Percentiles rank a stretch among this genome's conserved stretches.
phyloP scores from a whole-genome alignment of 2,888 invertebrate genomes.

The Heliconius sara region DNA sequence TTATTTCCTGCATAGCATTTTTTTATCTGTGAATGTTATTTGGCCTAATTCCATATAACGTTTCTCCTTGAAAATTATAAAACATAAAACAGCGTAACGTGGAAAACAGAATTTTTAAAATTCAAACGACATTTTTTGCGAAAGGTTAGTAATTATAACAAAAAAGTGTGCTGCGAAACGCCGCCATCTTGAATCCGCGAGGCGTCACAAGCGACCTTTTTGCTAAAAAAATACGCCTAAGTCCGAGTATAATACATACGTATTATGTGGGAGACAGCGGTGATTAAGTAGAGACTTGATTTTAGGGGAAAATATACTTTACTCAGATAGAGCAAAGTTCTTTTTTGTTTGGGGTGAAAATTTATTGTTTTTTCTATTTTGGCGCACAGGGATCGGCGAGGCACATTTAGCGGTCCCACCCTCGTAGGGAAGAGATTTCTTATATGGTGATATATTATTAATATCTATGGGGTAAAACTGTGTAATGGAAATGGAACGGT shows the following conservation, averaged over 20 bases:
- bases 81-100: slow-evolving; percentile 43
- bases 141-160: slow-evolving; percentile 50
- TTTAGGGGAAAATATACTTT: slow-evolving; percentile 56
- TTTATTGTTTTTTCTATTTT: slow-evolving; percentile 62
- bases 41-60: slow-evolving; percentile 38
- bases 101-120: slow-evolving; percentile 47
- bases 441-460: slow-evolving; percentile 80
- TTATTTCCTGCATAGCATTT: background rate
- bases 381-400: slow-evolving; percentile 68
- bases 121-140: slow-evolving; percentile 48
- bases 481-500: slow-evolving; percentile 64
- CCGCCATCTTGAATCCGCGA: slow-evolving; percentile 79
- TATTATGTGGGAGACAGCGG: slow-evolving; percentile 73
- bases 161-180: slow-evolving; percentile 54
- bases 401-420: slow-evolving; percentile 74
- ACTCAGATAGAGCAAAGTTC: slow-evolving; percentile 44
- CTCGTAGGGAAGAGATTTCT: slow-evolving; percentile 77
- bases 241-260: slow-evolving; percentile 75
- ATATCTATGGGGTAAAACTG: slow-evolving; percentile 73
- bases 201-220: slow-evolving; percentile 76
- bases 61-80: slow-evolving; percentile 42
- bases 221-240: slow-evolving; percentile 73
- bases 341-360: slow-evolving; percentile 50
- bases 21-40: slow-evolving; percentile 20
- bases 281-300: slow-evolving; percentile 68